Base-by-base conservation (phyloP, 1,140 invertebrate genomes). In the Triops cancriformis region DNA sequence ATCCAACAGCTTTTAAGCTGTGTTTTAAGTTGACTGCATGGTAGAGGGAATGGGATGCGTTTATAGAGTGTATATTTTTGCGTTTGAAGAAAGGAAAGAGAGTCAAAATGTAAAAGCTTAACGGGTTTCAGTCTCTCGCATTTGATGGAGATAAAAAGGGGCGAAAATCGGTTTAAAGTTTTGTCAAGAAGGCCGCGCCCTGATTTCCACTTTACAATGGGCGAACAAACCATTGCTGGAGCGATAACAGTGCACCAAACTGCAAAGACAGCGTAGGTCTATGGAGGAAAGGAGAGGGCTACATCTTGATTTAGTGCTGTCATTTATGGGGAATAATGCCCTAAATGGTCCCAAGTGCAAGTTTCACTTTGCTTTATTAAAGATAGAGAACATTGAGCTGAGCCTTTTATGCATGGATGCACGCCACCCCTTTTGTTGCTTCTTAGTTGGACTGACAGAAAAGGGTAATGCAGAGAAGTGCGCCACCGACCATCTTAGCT, bases 361-460 rank as follows among this genome's bases (percentile, higher is more conserved):
- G 51, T 64, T 64, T 64, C 51, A 64, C 51, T 64, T 64, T 64
- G 51, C 51, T 64, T 64, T 64, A 64, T 64, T 64, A 64, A 64
- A 64, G 51, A 64, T 64, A 64, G 51, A 23, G 51, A 64, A n/a
- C 18, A n/a, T 18, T 18, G 51, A 64, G 51, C 51, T 64, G 14
- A 64, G 51, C 51, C 6, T 64, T 64, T 64, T 64, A 64, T 64
- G 51, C 51, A 64, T 64, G 51, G 51, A 64, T 64, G 51, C 51
- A 64, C 51, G 51, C 51, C 51, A 64, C 51, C 51, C 51, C 51
- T 64, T 11, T 64, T 64, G 51, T 64, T 64, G 51, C 51, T 64
- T 64, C 51, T 64, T 64, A 18, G 51, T 64, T 64, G 51, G 51
- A 37, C 51, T 64, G 14, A 1, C 51, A 64, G 51, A 64, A 64